Evolutionary conservation across 2,888 invertebrate species (phyloP).

Genomic region (Troilus luridus): DNA sequence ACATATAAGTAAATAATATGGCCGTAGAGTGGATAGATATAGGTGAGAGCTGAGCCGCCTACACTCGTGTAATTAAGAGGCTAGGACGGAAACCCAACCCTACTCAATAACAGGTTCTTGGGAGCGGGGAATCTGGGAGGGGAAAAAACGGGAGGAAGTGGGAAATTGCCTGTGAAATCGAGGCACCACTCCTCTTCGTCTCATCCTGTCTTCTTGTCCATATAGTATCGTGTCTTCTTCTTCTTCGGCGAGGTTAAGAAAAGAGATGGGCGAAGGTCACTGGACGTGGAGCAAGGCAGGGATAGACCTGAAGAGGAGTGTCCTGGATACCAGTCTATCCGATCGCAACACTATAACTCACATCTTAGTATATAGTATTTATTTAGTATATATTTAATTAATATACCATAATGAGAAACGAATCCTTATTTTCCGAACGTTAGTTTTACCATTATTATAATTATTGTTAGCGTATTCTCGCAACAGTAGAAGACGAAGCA

Average conservation of each 20-base stretch:
- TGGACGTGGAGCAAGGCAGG: not conserved
- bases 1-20: not conserved
- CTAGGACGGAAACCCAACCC: constrained; percentile 56
- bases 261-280: not conserved
- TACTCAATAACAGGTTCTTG: constrained; percentile 55
- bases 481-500: no score
- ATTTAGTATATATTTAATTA: no score
- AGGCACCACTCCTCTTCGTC: constrained; percentile 3
- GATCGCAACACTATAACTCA: no score
- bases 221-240: constrained; percentile 30
- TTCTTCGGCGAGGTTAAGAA: not conserved
- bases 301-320: not conserved
- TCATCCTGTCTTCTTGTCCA: constrained; percentile 30
- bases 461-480: no score
- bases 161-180: constrained; percentile 55
- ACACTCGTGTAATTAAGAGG: constrained; percentile 53
- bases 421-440: no score
- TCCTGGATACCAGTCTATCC: no score
- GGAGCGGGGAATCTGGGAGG: constrained; percentile 35
- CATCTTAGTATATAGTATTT: no score
- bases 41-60: constrained; percentile 56
- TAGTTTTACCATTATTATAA: no score
- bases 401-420: no score
- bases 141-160: constrained; percentile 55
- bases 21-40: constrained; percentile 6